A percentile compares a stretch with the other conserved stretches of the same genome.
Conservation (phyloP, 64 coral and sea anemone genomes). For the Cladopsammia gracilis region DNA sequence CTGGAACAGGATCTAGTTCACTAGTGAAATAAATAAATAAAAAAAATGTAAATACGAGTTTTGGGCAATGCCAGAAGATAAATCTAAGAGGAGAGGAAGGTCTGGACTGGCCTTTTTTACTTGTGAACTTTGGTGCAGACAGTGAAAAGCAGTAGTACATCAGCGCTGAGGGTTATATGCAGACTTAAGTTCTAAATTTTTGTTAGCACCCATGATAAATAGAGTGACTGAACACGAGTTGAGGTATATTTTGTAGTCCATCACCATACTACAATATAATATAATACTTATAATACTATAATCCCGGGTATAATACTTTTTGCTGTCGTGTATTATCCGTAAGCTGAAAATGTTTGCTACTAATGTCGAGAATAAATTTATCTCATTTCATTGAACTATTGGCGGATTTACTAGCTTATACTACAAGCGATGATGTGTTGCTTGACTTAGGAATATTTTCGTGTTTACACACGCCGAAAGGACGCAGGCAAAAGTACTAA, state of each 20-base stretch:
- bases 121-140: too few relatives aligned
- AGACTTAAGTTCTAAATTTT: too few relatives aligned
- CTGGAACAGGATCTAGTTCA: too few relatives aligned
- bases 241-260: too few relatives aligned
- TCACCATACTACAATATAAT: background rate
- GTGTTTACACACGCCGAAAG: background rate
- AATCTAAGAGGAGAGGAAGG: background rate
- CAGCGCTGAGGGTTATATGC: too few relatives aligned
- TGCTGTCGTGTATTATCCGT: background rate
- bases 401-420: conserved; percentile 4
- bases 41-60: background rate
- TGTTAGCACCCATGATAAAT: too few relatives aligned
- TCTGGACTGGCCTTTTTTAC: background rate
- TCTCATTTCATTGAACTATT: background rate
- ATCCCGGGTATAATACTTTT: conserved; percentile 14
- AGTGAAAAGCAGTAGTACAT: too few relatives aligned
- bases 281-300: background rate
- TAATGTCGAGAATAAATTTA: conserved; percentile 7
- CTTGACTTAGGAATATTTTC: background rate
- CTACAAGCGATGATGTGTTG: conserved; percentile 2
- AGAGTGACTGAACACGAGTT: too few relatives aligned
- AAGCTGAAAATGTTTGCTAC: background rate
- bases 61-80: too few relatives aligned
- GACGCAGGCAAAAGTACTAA: background rate
- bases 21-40: too few relatives aligned